phyloP scores from a whole-genome alignment of 1,140 invertebrate genomes.

The Colletes gigas region DNA sequence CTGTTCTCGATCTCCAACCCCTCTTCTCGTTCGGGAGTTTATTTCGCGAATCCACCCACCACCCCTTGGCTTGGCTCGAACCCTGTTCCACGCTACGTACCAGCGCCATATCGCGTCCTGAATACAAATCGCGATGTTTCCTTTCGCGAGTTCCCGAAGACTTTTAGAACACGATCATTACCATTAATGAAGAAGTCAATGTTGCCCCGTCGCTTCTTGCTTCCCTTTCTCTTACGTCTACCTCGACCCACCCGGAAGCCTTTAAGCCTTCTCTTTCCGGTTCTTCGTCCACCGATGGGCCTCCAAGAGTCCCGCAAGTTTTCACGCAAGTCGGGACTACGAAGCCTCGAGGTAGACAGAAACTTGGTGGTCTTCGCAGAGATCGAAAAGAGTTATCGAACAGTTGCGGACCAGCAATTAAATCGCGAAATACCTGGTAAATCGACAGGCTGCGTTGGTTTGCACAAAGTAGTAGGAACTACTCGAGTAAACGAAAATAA shows the following conservation, averaged over 20 bases:
- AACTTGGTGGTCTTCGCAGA: no score
- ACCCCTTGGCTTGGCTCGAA: constrained; percentile 52
- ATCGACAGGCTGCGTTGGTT: no score
- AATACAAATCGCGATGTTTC: constrained; percentile 77
- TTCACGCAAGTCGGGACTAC: not conserved
- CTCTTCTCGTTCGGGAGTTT: constrained; percentile 65
- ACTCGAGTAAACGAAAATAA: no score
- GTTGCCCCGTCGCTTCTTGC: constrained; percentile 4
- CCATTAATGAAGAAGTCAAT: constrained; percentile 74
- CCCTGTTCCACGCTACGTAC: constrained; percentile 28
- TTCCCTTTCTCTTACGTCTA: not conserved
- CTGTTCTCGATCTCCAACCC: constrained; percentile 44
- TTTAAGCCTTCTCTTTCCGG: not conserved
- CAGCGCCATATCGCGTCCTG: constrained; percentile 63
- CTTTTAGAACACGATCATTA: constrained; percentile 72
- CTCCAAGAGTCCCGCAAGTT: not conserved
- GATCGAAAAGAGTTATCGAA: no score
- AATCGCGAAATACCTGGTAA: no score
- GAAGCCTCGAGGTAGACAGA: not conserved
- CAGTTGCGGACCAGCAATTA: no score
- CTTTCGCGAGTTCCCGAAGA: constrained; percentile 68
- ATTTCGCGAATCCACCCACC: constrained; percentile 70
- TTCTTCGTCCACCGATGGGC: not conserved
- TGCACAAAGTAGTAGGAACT: no score
- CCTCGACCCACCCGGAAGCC: not conserved